phyloP scores from a whole-genome alignment of 2,797 vertebrate genomes.

The Ambastaia sidthimunki region DNA sequence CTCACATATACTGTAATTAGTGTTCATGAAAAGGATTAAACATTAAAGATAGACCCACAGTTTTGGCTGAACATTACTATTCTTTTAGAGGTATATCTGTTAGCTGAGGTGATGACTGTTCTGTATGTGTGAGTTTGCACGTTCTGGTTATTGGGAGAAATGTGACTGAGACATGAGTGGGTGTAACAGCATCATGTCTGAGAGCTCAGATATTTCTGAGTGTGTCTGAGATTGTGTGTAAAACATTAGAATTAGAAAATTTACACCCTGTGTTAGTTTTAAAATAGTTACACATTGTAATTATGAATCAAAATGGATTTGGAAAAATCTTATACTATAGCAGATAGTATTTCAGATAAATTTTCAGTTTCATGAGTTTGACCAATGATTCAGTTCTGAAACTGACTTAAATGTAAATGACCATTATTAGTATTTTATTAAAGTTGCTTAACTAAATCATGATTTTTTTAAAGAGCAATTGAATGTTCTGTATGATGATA shows the following conservation, averaged over 20 bases:
- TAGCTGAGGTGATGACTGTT: conserved; percentile 18
- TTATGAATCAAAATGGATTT: background rate
- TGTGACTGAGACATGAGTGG: conserved; percentile 30
- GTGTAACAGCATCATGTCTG: conserved; percentile 34
- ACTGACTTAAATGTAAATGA: background rate
- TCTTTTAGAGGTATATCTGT: conserved; percentile 27
- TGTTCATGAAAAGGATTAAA: conserved; percentile 44
- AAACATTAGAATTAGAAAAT: conserved; percentile 28
- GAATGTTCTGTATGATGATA: conserved; percentile 11
- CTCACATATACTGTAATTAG: conserved; percentile 74
- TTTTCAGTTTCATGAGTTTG: background rate
- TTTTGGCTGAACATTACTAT: conserved; percentile 16
- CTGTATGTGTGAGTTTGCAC: conserved; percentile 38
- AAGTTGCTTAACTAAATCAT: background rate
- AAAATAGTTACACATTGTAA: background rate
- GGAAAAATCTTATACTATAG: background rate
- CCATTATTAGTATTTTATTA: background rate
- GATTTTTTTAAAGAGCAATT: conserved; percentile 15
- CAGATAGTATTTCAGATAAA: background rate
- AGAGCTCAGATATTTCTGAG: conserved; percentile 2
- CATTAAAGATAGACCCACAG: conserved; percentile 23
- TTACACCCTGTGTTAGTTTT: background rate
- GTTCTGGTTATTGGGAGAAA: conserved; percentile 14
- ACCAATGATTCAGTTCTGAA: background rate
- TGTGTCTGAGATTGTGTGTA: conserved; percentile 4